Evolutionary conservation across 1,140 invertebrate genomes (phyloP), one percentile per base, ranked within the genome.

Genomic region (Penaeus chinensis): DNA sequence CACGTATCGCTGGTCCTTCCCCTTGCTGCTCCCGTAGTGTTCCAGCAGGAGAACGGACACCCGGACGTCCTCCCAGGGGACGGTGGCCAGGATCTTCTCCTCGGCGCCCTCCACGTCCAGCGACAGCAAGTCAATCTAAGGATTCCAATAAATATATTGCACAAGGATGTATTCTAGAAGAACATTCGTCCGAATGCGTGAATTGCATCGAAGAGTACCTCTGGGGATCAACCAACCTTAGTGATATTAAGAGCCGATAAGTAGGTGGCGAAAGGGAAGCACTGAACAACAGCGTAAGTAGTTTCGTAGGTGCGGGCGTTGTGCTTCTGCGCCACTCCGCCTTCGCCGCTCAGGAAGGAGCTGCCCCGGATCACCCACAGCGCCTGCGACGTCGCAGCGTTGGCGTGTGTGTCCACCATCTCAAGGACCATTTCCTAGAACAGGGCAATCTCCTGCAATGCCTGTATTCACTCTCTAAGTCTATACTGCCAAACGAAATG

Each of bases 91-190:
- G 69, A 87, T 82, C 69, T 66, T 61, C 60, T 47, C 18, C 61
- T 87, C 85, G 37, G 85, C 85, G 18, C 85, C 85, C 47, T 87
- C 85, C 20, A 87, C 85, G 74, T 87, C 85, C 22, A 87, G 69
- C 19, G 85, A 87, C 20, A 87, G 27, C 20, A 87, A 63, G 47
- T 87, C 85, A 74, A 87, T 47, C 85, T 87, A 74, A 32, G 61
- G 63, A 54, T 54, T 54, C 54, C 54, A 16, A 16, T 54, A 8
- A 54, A 16, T 8, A 11, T 16, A 54, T 54, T 8, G 7, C 5
- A 8, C 1, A 54, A 54, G 32, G 32, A 54, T 54, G 10, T 54
- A 11, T 11, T 11, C 16, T 54, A 8, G 16, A 16, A 10, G 54
- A 1, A 13, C 10, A 2, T 54, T 11, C 10, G 54, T 13, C 54